Evolutionary conservation across 2,797 vertebrate genomes (phyloP).

Genomic region (Loris lydekkerianus): DNA sequence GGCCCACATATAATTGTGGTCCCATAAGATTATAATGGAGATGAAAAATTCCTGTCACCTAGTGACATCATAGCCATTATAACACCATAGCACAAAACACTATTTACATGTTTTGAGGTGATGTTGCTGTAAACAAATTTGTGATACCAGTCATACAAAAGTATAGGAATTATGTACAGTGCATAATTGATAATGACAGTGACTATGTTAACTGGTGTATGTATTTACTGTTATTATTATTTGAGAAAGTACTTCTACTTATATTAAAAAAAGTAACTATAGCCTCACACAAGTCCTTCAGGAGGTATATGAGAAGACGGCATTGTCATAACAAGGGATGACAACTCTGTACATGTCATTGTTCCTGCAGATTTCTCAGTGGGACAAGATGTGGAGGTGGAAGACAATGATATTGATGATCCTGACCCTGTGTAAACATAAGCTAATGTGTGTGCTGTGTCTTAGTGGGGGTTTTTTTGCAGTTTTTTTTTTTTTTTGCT

Average conservation of each 20-base stretch:
- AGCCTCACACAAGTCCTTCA: background rate
- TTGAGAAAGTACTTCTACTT: background rate
- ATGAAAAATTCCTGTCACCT: background rate
- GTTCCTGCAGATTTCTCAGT: background rate
- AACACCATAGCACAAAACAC: background rate
- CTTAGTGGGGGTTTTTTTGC: background rate
- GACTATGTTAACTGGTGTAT: background rate
- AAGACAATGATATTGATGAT: background rate
- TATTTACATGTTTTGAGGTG: too few species aligned
- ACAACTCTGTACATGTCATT: background rate
- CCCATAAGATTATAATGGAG: background rate
- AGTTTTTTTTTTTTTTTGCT: too few species aligned
- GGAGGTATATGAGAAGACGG: background rate
- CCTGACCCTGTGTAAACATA: background rate
- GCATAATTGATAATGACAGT: background rate
- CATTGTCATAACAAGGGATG: background rate
- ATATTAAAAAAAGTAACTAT: background rate
- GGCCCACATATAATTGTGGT: background rate
- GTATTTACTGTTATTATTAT: background rate
- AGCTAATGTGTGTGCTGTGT: background rate
- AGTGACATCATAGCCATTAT: background rate
- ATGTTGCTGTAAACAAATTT: background rate
- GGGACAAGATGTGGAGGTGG: background rate
- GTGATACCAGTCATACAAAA: background rate
- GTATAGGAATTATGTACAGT: background rate